These are phyloP conservation scores for Meloidogyne exigua DNA, from an alignment of 1,140 invertebrate genomes.

Conservation along the genomic window DNA sequence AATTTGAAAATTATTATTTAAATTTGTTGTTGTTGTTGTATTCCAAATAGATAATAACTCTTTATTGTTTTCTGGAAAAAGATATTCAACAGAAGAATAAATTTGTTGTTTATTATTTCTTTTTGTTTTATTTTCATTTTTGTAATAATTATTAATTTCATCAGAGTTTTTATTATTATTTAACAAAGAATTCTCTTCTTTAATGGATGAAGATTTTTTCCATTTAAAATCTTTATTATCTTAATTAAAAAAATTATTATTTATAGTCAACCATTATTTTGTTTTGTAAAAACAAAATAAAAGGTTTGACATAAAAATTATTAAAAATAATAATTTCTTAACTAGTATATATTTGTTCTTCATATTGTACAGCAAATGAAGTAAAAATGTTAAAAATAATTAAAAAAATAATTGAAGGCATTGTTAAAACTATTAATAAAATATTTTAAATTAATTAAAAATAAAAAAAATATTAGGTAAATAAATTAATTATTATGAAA, in stretches of 20 bases:
- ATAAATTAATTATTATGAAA: too few species aligned
- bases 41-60: background rate
- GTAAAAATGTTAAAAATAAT: background rate
- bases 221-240: too few species aligned
- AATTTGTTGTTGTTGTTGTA: background rate
- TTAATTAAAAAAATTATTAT: too few species aligned
- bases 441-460: too few species aligned
- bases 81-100: background rate
- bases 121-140: background rate
- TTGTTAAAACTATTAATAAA: background rate
- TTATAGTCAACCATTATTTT: too few species aligned
- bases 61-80: background rate
- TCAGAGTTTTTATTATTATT: background rate
- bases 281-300: too few species aligned
- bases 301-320: too few species aligned
- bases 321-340: too few species aligned
- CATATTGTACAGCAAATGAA: background rate
- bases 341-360: too few species aligned
- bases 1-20: constrained; percentile 23
- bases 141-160: background rate
- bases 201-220: too few species aligned
- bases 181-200: too few species aligned
- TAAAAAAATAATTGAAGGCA: constrained; percentile 2
- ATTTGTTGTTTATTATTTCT: background rate
- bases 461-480: background rate